These are phyloP conservation scores for Percopsis transmontana DNA, from an alignment of 2,113 vertebrate species.

Conservation along the genomic window DNA sequence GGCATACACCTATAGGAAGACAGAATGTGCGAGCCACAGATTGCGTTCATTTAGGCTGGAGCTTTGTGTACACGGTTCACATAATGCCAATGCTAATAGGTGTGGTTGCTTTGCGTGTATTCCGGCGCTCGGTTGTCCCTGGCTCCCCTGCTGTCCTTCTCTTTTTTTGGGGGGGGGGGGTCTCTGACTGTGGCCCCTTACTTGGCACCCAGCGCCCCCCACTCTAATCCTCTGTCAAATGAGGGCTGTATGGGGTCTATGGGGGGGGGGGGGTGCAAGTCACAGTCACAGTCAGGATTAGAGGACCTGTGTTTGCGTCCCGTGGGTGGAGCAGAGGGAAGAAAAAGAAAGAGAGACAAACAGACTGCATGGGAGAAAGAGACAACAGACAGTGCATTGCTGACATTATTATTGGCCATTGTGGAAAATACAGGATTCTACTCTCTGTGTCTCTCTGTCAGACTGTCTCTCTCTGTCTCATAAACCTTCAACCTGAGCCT, in stretches of 20 bases:
- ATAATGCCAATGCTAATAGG: conserved; percentile 41
- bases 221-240: conserved; percentile 77
- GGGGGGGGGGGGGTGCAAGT: conserved; percentile 26
- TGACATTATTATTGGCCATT: conserved; percentile 30
- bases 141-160: conserved; percentile 48
- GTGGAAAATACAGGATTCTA: conserved; percentile 38
- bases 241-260: conserved; percentile 53
- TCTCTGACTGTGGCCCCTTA: conserved; percentile 57
- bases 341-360: conserved; percentile 48
- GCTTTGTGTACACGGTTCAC: conserved; percentile 45
- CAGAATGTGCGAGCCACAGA: conserved; percentile 57
- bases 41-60: conserved; percentile 35
- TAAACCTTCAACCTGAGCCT: not conserved
- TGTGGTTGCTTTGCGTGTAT: conserved; percentile 1
- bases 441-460: conserved; percentile 20
- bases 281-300: conserved; percentile 65
- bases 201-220: conserved; percentile 63
- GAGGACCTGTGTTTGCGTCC: conserved; percentile 58
- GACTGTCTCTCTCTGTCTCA: not conserved
- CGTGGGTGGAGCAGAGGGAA: conserved; percentile 55
- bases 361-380: conserved; percentile 38
- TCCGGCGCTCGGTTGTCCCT: conserved; percentile 22
- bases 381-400: conserved; percentile 35
- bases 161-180: conserved; percentile 51
- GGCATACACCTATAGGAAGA: conserved; percentile 64